Evolutionary conservation across 2,888 invertebrate genomes (phyloP).

Genomic region (Strigamia maritima): DNA sequence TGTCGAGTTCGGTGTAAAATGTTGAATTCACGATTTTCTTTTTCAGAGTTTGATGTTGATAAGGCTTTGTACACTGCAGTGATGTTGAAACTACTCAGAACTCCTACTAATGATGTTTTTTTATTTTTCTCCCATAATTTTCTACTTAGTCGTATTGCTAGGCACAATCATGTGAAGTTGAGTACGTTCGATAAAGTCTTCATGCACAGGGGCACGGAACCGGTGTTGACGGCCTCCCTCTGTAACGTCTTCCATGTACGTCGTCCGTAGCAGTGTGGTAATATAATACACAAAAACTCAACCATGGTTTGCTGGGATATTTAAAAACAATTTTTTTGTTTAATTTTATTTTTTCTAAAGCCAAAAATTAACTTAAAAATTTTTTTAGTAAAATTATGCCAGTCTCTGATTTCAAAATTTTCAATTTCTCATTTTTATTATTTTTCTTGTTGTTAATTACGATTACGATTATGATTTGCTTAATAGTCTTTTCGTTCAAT

Average conservation of each 20-base stretch:
- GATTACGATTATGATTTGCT: constrained; percentile 5
- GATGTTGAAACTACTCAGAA: constrained; percentile 13
- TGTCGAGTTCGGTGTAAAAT: too few species aligned
- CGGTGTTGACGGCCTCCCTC: constrained; percentile 37
- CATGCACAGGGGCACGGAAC: constrained; percentile 37
- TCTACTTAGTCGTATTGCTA: constrained; percentile 40
- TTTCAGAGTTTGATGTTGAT: background rate
- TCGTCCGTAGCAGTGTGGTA: constrained; percentile 40
- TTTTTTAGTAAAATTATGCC: constrained; percentile 21
- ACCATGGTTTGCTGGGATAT: constrained; percentile 41
- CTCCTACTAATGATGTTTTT: constrained; percentile 40
- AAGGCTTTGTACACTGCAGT: background rate
- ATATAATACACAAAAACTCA: constrained; percentile 36
- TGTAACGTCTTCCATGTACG: constrained; percentile 37
- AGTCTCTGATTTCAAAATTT: constrained; percentile 31
- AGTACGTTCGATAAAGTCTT: constrained; percentile 36
- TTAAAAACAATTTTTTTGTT: constrained; percentile 27
- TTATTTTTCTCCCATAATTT: constrained; percentile 42
- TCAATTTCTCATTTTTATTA: background rate
- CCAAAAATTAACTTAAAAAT: constrained; percentile 21
- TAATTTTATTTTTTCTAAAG: constrained; percentile 2
- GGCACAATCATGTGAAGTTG: constrained; percentile 34
- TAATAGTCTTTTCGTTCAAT: background rate
- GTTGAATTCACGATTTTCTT: too few species aligned
- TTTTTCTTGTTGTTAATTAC: background rate